A percentile compares a stretch with the other conserved stretches of the same genome.
phyloP scores from a whole-genome alignment of 2,888 invertebrate species.

The Eupithecia insigniata region DNA sequence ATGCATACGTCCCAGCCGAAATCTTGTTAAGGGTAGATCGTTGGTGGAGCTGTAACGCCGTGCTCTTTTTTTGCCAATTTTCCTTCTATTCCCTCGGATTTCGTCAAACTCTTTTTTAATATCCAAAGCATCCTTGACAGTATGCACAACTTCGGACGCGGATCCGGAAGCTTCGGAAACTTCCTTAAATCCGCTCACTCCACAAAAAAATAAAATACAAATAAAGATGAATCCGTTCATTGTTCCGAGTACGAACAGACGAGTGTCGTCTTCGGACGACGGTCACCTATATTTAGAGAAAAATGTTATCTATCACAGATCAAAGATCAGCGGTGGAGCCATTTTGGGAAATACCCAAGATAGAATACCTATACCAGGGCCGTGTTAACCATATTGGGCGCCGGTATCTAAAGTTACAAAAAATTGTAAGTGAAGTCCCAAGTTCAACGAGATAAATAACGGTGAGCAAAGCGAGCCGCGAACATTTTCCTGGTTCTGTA shows the following conservation, averaged over 20 bases:
- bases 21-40: background rate
- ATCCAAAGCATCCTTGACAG: background rate
- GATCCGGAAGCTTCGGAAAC: background rate
- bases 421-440: no score
- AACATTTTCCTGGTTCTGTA: no score
- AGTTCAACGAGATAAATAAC: no score
- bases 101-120: background rate
- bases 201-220: background rate
- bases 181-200: background rate
- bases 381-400: no score
- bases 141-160: constrained; percentile 4
- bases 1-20: background rate
- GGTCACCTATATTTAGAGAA: background rate
- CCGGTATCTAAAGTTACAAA: no score
- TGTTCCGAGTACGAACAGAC: background rate
- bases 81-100: background rate
- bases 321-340: background rate
- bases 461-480: no score
- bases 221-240: background rate
- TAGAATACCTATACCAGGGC: no score
- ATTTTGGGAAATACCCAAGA: no score
- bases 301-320: background rate
- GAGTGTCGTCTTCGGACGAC: background rate
- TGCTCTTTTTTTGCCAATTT: background rate
- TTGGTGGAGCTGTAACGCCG: background rate